A percentile compares a stretch with the other conserved stretches of the same genome.
Conservation (phyloP, 2,888 invertebrate genomes). For the Eupsilia transversa region DNA sequence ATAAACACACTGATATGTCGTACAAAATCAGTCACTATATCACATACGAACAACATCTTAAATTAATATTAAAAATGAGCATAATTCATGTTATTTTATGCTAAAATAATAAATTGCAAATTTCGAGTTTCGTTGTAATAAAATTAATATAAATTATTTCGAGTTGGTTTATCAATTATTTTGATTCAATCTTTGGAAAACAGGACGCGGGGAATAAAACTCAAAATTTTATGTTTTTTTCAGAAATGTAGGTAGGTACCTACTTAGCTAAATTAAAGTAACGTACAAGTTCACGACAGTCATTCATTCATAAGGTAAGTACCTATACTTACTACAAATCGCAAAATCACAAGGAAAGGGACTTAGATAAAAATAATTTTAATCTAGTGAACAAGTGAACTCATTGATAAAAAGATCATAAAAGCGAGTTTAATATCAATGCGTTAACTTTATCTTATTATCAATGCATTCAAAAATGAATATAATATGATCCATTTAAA, state of each 20-base stretch:
- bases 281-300: conserved; percentile 15
- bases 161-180: conserved; percentile 29
- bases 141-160: conserved; percentile 30
- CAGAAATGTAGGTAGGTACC: not conserved
- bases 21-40: conserved; percentile 76
- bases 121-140: conserved; percentile 55
- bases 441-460: not conserved
- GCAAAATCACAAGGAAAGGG: conserved; percentile 27
- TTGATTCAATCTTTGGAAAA: conserved; percentile 40
- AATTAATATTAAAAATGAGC: conserved; percentile 55
- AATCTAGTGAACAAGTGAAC: conserved; percentile 6
- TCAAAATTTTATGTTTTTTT: conserved; percentile 29
- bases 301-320: conserved; percentile 18
- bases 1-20: conserved; percentile 73
- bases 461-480: conserved; percentile 16
- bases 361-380: conserved; percentile 8
- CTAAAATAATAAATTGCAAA: conserved; percentile 40
- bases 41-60: conserved; percentile 68
- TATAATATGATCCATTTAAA: conserved; percentile 52
- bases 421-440: conserved; percentile 5
- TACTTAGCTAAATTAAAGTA: conserved; percentile 10
- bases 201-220: conserved; percentile 26
- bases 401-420: conserved; percentile 13
- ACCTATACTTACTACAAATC: conserved; percentile 5
- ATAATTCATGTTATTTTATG: conserved; percentile 36